Percentiles rank a stretch among this genome's conserved stretches.
phyloP scores from a whole-genome alignment of 2,113 vertebrate genomes.

The Burhinus bistriatus region DNA sequence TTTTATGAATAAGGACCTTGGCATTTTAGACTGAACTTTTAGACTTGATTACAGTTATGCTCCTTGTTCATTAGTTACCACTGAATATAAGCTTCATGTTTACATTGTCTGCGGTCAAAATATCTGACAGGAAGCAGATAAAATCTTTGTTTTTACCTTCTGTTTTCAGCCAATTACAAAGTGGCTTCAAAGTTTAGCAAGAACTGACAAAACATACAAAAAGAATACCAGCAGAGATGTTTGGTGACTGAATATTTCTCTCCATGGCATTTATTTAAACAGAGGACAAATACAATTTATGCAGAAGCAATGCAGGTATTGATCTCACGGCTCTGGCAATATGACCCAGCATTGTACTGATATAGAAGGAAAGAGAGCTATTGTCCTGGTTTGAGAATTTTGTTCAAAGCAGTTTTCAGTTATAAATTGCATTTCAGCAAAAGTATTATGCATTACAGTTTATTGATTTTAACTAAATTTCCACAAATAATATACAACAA shows the following conservation, averaged over 20 bases:
- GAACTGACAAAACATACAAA: background rate
- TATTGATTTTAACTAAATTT: background rate
- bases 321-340: background rate
- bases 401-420: background rate
- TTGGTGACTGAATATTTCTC: background rate
- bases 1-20: background rate
- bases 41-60: background rate
- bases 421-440: background rate
- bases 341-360: background rate
- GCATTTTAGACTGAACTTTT: background rate
- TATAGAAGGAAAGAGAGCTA: background rate
- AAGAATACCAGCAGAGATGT: background rate
- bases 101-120: background rate
- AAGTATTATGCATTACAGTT: background rate
- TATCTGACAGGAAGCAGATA: background rate
- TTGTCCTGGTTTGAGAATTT: background rate
- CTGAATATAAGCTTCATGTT: background rate
- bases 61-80: background rate
- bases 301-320: background rate
- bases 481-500: background rate
- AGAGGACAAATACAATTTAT: background rate
- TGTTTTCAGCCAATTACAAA: background rate
- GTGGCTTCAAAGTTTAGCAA: background rate
- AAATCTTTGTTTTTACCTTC: background rate
- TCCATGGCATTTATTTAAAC: background rate